Conservation (phyloP, 2,888 invertebrate genomes). For the Synergus umbraculus region DNA sequence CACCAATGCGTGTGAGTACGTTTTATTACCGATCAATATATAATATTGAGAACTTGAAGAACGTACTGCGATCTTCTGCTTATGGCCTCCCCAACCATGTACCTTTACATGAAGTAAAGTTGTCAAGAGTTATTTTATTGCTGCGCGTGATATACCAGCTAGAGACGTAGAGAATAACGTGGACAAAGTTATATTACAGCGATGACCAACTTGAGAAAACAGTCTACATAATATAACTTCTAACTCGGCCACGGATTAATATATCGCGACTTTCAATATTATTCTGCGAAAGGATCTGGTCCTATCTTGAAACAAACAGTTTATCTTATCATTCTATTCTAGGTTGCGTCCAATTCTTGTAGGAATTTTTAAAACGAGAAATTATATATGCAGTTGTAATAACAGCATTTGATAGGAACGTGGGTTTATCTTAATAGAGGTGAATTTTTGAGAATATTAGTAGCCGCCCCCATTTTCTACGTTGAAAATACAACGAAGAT, state of each 20-base stretch:
- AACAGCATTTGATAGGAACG: not conserved
- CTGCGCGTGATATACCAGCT: constrained; percentile 35
- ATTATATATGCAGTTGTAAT: not conserved
- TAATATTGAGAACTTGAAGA: constrained; percentile 45
- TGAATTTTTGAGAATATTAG: not conserved
- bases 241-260: constrained; percentile 17
- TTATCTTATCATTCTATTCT: constrained; percentile 2
- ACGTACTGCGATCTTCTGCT: constrained; percentile 14
- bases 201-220: constrained; percentile 18
- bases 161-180: constrained; percentile 3
- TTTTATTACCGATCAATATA: constrained; percentile 57
- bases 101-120: constrained; percentile 37
- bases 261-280: constrained; percentile 20
- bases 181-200: constrained; percentile 23
- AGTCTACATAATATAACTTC: constrained; percentile 11
- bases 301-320: not conserved
- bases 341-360: not conserved
- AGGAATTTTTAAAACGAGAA: not conserved
- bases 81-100: constrained; percentile 19
- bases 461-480: not conserved
- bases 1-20: constrained; percentile 47
- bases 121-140: constrained; percentile 39
- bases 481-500: too few species aligned
- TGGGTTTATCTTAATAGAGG: not conserved
- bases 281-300: not conserved